A percentile compares a stretch with the other conserved stretches of the same genome.
These are phyloP conservation scores for Apolygus lucorum DNA, from an alignment of 1,140 invertebrate genomes.

Conservation along the genomic window DNA sequence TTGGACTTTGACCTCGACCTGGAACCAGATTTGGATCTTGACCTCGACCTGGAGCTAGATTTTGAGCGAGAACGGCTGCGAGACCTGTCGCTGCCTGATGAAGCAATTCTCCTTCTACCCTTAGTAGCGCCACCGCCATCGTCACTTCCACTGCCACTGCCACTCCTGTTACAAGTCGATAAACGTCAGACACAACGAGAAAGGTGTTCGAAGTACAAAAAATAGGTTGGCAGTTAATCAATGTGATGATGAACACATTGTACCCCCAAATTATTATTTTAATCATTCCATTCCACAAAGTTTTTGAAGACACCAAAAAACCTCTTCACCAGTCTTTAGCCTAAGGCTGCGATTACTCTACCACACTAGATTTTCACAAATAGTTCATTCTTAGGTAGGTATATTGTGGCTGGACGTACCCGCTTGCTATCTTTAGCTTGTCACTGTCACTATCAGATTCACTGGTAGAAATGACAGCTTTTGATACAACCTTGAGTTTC, in stretches of 20 bases:
- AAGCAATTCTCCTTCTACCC: conserved; percentile 42
- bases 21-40: conserved; percentile 36
- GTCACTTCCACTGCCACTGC: conserved; percentile 42
- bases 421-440: conserved; percentile 51
- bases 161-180: conserved; percentile 43
- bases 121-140: conserved; percentile 40
- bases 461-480: conserved; percentile 89
- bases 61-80: conserved; percentile 29
- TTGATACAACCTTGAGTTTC: conserved; percentile 80
- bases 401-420: conserved; percentile 39
- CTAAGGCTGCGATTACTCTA: background rate
- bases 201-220: no score
- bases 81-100: conserved; percentile 33
- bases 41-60: conserved; percentile 33
- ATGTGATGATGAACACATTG: background rate
- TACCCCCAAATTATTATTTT: no score
- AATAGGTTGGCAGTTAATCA: background rate
- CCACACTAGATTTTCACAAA: conserved; percentile 2
- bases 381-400: no score
- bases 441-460: conserved; percentile 77
- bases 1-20: conserved; percentile 32
- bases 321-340: background rate
- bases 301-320: conserved; percentile 14
- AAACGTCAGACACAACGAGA: no score
- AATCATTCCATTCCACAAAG: no score